A percentile compares a stretch with the other conserved stretches of the same genome.
Conservation (phyloP, 1,140 invertebrate genomes). For the Nebria ingens region DNA sequence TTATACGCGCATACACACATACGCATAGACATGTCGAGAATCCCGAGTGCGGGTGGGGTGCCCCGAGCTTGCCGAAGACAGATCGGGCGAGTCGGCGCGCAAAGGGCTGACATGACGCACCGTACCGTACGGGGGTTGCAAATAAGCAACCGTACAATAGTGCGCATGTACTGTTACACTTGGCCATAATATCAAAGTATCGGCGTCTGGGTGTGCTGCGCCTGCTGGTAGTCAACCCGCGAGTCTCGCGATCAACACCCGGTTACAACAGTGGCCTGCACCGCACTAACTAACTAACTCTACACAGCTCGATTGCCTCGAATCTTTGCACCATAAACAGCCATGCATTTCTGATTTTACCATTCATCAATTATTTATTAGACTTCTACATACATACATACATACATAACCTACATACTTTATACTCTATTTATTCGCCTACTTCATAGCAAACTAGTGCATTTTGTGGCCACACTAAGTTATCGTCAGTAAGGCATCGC, state of each 20-base stretch:
- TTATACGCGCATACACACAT: too few relatives aligned
- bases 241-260: not conserved
- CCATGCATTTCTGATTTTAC: too few relatives aligned
- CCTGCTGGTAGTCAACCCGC: not conserved
- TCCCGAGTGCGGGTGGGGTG: too few relatives aligned
- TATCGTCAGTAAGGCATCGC: too few relatives aligned
- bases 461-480: too few relatives aligned
- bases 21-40: too few relatives aligned
- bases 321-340: not conserved
- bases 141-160: not conserved
- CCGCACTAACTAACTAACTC: not conserved
- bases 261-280: not conserved
- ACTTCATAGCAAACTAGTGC: too few relatives aligned
- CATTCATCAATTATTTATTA: not conserved
- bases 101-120: not conserved
- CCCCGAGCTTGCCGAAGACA: too few relatives aligned
- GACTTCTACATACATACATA: not conserved
- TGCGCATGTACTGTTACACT: not conserved
- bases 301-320: too few relatives aligned
- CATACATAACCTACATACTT: too few relatives aligned
- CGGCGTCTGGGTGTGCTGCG: slow-evolving; percentile 2
- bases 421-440: too few relatives aligned
- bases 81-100: too few relatives aligned
- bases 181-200: not conserved
- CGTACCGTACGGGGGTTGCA: not conserved